Conservation (phyloP, 2,113 vertebrate genomes). For the Dromiciops gliroides region DNA sequence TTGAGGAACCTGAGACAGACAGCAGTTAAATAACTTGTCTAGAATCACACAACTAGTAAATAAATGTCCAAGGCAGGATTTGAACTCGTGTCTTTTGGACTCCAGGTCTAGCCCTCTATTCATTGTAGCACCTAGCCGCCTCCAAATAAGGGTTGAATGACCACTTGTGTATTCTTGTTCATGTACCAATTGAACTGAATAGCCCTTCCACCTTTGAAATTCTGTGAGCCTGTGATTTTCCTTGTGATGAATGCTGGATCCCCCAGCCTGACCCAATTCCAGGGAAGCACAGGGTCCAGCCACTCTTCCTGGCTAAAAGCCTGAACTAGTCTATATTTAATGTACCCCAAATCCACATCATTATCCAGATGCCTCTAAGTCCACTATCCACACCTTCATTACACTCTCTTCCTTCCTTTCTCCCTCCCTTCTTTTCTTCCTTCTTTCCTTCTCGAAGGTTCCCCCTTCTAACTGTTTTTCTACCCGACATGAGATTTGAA, state of each 20-base stretch:
- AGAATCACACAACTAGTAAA: neutral
- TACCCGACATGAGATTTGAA: neutral
- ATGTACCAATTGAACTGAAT: neutral
- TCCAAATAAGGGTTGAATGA: neutral
- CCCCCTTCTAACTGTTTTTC: neutral
- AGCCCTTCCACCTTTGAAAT: neutral
- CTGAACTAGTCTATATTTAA: neutral
- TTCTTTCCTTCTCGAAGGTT: neutral
- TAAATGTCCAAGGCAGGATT: neutral
- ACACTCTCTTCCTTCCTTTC: neutral
- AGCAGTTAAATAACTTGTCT: neutral
- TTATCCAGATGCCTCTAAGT: neutral
- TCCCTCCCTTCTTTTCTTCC: slow-evolving; percentile 52
- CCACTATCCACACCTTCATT: neutral
- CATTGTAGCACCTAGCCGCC: neutral
- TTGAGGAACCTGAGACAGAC: neutral
- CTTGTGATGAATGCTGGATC: neutral
- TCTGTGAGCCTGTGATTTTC: neutral
- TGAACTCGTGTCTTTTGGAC: neutral
- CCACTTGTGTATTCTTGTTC: neutral
- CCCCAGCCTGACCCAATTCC: neutral
- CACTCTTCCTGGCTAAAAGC: neutral
- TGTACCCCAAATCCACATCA: neutral
- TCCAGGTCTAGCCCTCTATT: too few species aligned
- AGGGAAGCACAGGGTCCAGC: neutral